Base-by-base conservation (phyloP, 2,113 vertebrate genomes). In the Cynopterus brachyotis region DNA sequence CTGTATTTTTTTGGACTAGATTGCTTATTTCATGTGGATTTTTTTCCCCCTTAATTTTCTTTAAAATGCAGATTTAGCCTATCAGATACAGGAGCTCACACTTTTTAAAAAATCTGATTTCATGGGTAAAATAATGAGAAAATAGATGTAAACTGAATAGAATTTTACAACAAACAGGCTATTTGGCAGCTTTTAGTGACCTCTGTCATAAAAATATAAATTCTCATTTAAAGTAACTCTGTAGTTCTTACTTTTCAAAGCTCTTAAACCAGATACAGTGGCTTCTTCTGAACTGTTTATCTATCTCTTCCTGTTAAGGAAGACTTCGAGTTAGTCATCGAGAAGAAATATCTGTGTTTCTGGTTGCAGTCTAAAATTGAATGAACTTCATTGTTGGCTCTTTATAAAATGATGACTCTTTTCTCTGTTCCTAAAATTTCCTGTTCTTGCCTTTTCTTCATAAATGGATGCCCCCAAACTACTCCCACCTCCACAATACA, bases 111-210 rank as follows among this genome's bases (percentile, higher is more conserved):
- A 84, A 45, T 53, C 40, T 79, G 70, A 45, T 40, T 72, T 24
- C 12, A 6, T 35, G 13, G 24, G 8, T 79, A 91, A 94, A 88
- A 83, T 83, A 83, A 66, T 79, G 87, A 88, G 19, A 94, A 97
- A 96, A 73, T 67, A 5, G 22, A 35, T 45, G 17, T 72, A 22
- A 84, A 72, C 40, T 12, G 19, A 88, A 80, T 67, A 45, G 28
- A 95, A 83, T 26, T 78, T 72, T 78, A 35, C 28, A 64, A 70
- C 50, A 67, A 91, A 69, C 2, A 67, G 28, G 3, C 35, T 66
- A 73, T 80, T 94, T 84, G 42, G 62, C 70, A 45, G 47, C 59
- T 79, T 64, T 37, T 84, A 45, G 83, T n/a, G 57, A 88, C n/a
- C 12, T 35, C 9, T 82, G 6, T 73, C 9, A 47, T 37, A 35